These are phyloP conservation scores for Plotosus lineatus DNA, from an alignment of 2,113 vertebrate genomes.

Conservation along the genomic window DNA sequence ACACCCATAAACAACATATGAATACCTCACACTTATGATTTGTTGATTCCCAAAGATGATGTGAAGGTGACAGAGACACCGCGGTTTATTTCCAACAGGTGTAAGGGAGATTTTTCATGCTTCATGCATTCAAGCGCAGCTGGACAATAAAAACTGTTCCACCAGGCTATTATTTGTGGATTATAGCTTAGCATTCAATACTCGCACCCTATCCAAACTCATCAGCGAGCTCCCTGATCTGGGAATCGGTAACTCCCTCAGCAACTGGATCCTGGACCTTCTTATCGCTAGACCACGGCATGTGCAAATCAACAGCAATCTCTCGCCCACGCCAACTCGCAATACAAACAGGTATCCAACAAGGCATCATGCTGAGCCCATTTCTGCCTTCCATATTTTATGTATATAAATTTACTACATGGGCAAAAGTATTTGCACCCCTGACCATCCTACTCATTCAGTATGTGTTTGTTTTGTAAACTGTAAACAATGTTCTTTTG, in stretches of 20 bases:
- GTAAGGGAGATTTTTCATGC: not conserved
- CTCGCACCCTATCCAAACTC: not conserved
- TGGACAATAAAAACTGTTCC: too few species aligned
- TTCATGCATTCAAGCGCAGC: not conserved
- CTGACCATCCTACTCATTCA: not conserved
- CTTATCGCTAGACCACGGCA: not conserved
- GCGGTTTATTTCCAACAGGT: not conserved
- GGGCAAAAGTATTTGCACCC: not conserved
- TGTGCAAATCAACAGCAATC: slow-evolving; percentile 6
- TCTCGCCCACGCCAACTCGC: not conserved
- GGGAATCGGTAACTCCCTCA: not conserved
- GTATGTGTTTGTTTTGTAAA: not conserved
- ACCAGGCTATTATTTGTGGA: slow-evolving; percentile 1
- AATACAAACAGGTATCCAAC: not conserved
- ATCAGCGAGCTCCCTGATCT: slow-evolving; percentile 2
- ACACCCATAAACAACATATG: too few species aligned
- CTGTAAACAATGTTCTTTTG: not conserved
- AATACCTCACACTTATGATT: not conserved
- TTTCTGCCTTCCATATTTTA: not conserved
- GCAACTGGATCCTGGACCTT: not conserved
- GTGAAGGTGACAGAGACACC: not conserved
- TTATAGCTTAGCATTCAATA: not conserved
- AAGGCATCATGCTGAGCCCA: not conserved
- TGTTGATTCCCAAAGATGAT: not conserved
- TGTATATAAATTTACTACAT: not conserved